Evolutionary conservation across 2,113 vertebrate species (phyloP).

Genomic region (Protobothrops mucrosquamatus): DNA sequence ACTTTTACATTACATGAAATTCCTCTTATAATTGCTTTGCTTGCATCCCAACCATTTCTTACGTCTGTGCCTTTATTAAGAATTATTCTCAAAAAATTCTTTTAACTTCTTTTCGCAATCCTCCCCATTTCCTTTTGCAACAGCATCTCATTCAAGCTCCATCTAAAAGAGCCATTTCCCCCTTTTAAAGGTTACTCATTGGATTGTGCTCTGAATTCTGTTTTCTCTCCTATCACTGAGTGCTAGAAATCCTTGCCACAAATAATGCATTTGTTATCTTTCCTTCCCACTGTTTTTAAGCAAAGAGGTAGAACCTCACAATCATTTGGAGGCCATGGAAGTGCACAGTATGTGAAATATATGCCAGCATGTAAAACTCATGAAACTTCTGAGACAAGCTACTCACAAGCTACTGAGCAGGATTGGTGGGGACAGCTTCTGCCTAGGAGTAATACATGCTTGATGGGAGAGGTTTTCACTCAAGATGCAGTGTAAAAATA

Average conservation of each 20-base stretch:
- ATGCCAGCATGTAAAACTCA: not conserved
- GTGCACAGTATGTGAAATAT: not conserved
- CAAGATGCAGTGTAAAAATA: not conserved
- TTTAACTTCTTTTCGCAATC: too few species aligned
- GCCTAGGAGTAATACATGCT: not conserved
- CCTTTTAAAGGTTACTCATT: too few species aligned
- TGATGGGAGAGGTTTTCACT: not conserved
- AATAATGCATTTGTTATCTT: conserved; percentile 4
- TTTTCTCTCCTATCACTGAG: not conserved
- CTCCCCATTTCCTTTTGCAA: not conserved
- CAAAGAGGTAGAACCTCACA: not conserved
- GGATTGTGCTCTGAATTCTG: too few species aligned
- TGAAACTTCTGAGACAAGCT: not conserved
- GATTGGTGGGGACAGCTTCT: not conserved
- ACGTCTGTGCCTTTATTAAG: too few species aligned
- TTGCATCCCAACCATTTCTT: too few species aligned
- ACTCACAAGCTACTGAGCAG: not conserved
- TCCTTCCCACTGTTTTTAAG: conserved; percentile 7
- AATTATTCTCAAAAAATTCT: too few species aligned
- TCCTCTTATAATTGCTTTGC: too few species aligned
- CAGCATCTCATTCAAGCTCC: too few species aligned
- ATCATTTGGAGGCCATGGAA: not conserved
- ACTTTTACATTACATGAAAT: too few species aligned
- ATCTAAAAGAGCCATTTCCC: too few species aligned
- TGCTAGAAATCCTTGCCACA: conserved; percentile 23